Evolutionary conservation across 2,888 invertebrate genomes (phyloP).

Genomic region (Nemotelus pantherinus): DNA sequence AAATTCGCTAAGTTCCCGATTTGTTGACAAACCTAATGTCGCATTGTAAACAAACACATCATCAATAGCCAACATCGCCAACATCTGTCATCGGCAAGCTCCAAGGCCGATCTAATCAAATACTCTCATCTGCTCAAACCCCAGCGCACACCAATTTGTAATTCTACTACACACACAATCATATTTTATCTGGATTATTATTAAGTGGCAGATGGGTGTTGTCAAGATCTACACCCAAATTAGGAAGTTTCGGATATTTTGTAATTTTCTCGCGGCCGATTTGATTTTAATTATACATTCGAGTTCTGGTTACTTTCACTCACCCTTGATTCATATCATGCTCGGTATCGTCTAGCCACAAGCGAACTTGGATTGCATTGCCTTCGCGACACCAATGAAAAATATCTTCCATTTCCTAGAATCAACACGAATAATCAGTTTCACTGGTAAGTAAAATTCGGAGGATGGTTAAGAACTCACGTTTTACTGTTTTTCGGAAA

Average conservation of each 20-base stretch:
- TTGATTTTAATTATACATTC: not conserved
- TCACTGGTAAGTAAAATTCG: not conserved
- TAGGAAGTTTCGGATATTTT: constrained; percentile 32
- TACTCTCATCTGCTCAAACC: not conserved
- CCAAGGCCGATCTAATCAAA: constrained; percentile 6
- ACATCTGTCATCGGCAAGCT: constrained; percentile 1
- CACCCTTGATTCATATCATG: constrained; percentile 99
- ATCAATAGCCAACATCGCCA: not conserved
- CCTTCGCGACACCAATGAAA: constrained; percentile 99
- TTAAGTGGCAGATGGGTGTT: constrained; percentile 43
- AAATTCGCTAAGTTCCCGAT: too few relatives aligned
- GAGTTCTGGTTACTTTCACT: constrained; percentile 55
- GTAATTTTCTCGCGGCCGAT: not conserved
- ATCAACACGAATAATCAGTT: not conserved
- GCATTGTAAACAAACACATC: constrained; percentile 20
- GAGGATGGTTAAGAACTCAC: not conserved
- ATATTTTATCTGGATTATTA: not conserved
- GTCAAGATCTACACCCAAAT: constrained; percentile 43
- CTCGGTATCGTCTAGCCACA: constrained; percentile 99
- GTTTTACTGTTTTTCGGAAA: not conserved
- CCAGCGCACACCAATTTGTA: not conserved
- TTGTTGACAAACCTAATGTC: constrained; percentile 7
- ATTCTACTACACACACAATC: not conserved
- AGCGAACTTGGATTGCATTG: constrained; percentile 96
- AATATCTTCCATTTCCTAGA: constrained; percentile 89